Evolutionary conservation across 2,113 vertebrate species (phyloP).

Genomic region (human): GRCh38 chr12:44177501-44178000

Average conservation of each 20-base stretch:
- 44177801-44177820: neutral
- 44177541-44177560: neutral
- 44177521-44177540: conserved; percentile 63
- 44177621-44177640: conserved; percentile 47
- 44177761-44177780: conserved; percentile 24
- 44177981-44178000: neutral
- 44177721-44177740: conserved; percentile 47
- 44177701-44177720: conserved; percentile 30
- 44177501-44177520: neutral
- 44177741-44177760: neutral
- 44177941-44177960: neutral
- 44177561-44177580: neutral
- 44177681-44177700: conserved; percentile 48
- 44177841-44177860: neutral
- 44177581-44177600: conserved; percentile 34
- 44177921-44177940: neutral
- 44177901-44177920: neutral
- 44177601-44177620: neutral
- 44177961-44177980: neutral
- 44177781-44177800: neutral
- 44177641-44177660: conserved; percentile 39
- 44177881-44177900: neutral
- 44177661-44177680: neutral
- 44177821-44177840: neutral
- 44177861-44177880: neutral